Evolutionary conservation across 92 coral and sea anemone genomes (phyloP).

Genomic region (Porites divaricata): DNA sequence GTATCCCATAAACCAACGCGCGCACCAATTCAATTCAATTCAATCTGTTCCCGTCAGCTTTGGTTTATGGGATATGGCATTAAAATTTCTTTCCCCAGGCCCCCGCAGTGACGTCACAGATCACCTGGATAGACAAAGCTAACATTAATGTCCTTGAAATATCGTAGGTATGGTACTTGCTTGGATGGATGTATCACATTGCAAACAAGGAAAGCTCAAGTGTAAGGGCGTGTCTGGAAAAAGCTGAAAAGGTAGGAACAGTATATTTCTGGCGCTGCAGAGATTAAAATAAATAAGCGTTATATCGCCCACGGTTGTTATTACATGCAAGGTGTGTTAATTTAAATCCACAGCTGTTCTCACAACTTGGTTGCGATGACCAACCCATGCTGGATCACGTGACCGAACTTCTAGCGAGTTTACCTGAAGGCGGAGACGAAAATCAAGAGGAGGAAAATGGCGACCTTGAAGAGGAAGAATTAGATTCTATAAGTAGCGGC

Average conservation of each 20-base stretch:
- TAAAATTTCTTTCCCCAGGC: no score
- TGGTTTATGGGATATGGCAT: no score
- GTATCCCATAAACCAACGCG: no score
- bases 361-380: conserved; percentile 73
- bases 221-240: conserved; percentile 79
- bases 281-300: background rate
- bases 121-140: background rate
- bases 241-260: conserved; percentile 73
- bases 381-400: conserved; percentile 86
- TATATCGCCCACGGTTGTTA: no score
- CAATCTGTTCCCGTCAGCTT: no score
- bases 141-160: background rate
- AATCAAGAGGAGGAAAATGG: conserved; percentile 56
- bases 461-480: conserved; percentile 50
- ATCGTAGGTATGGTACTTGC: conserved; percentile 91
- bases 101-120: no score
- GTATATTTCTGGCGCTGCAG: no score
- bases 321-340: background rate
- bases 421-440: conserved; percentile 56
- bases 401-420: conserved; percentile 73
- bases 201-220: conserved; percentile 64
- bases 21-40: no score
- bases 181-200: conserved; percentile 89
- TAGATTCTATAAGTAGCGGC: conserved; percentile 55
- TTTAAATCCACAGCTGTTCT: conserved; percentile 57